Evolutionary conservation across 2,113 vertebrate species (phyloP).

Genomic region (Corynorhinus townsendii): DNA sequence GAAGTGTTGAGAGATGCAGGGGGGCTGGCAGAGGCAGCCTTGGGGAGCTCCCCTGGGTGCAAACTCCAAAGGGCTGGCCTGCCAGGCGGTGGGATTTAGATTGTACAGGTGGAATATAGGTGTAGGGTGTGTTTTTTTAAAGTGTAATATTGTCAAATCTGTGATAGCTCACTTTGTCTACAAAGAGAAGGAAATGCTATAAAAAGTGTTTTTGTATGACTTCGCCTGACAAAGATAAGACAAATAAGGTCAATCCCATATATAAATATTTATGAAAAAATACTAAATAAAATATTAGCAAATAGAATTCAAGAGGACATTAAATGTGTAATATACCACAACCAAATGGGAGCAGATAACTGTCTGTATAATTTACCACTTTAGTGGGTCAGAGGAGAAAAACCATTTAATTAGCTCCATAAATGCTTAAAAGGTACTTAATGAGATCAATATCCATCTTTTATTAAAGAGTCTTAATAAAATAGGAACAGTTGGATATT

Average conservation of each 20-base stretch:
- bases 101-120: background rate
- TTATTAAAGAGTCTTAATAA: conserved; percentile 58
- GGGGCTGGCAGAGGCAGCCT: background rate
- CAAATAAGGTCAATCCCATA: background rate
- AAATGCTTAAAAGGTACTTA: conserved; percentile 52
- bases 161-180: background rate
- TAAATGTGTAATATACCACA: background rate
- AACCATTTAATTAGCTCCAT: conserved; percentile 45
- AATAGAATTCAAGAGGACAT: conserved; percentile 6
- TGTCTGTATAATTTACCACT: background rate
- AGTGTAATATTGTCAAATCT: background rate
- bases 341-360: background rate
- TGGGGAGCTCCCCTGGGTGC: background rate
- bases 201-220: background rate
- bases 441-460: conserved; percentile 51
- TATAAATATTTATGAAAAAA: conserved; percentile 35
- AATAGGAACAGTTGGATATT: background rate
- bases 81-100: fast-evolving
- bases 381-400: conserved; percentile 26
- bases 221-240: background rate
- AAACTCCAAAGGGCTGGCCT: fast-evolving
- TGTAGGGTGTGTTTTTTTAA: background rate
- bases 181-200: background rate
- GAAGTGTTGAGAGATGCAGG: background rate
- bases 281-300: conserved; percentile 50